Evolutionary conservation across 2,888 invertebrate species (phyloP), one percentile per base, ranked within the genome.

Genomic region (Polylopha cassiicola): DNA sequence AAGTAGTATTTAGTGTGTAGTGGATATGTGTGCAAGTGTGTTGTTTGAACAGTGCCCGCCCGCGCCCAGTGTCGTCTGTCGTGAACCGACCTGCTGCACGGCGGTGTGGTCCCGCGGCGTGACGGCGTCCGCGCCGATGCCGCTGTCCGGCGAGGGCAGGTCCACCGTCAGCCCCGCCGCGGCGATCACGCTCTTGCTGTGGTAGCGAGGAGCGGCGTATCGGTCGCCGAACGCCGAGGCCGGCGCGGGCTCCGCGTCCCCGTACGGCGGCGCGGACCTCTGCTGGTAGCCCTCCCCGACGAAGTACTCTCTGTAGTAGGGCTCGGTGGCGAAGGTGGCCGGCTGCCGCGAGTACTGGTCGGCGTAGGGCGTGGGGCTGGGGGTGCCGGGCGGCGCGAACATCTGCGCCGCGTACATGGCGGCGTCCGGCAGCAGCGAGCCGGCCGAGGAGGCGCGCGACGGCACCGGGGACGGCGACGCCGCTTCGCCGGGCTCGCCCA

Each of bases 131-230:
- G 95, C 94, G 50, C 97, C 97, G 68, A 98, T 97, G 50, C 98
- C 98, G 69, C 95, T 95, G 87, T 98, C 98, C 15, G 97, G 96
- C 58, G 96, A 96, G 15, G 97, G 97, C 69, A 98, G 89, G 85
- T 97, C 97, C 67, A 96, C 96, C 33, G 95, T 95, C 55, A 96
- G 90, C 24, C 94, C 95, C 50, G 91, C 91, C 43, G 91, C 91
- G 32, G 90, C 90, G 65, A 94, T 88, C 67, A 91, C 88, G 65
- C 91, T 88, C 84, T 92, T 88, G 67, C 90, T 89, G 65, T 92
- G 92, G 77, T 92, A 92, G 51, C 89, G 88, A 60, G 89, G 90
- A 20, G 90, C 87, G 27, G 89, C 89, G 64, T 91, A 91, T 54
- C 91, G 81, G 65, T 91, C 91, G 51, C 90, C 89, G 65, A 91